These are phyloP conservation scores for Drosophila borborema DNA, from an alignment of 2,888 invertebrate species.

Conservation along the genomic window DNA sequence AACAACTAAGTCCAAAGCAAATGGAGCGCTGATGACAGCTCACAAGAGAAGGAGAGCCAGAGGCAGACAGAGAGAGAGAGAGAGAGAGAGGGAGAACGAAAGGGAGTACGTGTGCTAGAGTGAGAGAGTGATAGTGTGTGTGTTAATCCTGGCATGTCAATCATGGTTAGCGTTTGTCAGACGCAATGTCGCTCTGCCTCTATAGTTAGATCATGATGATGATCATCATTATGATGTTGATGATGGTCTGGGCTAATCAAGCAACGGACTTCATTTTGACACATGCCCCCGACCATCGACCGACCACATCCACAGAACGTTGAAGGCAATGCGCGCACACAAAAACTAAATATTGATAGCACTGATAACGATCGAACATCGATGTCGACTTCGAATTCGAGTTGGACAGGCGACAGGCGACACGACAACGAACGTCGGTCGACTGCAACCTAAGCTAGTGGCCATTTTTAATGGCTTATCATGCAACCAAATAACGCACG, in stretches of 20 bases:
- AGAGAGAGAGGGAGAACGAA: not conserved
- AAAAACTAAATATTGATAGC: conserved; percentile 72
- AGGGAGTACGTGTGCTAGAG: conserved; percentile 11
- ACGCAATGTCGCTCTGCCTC: conserved; percentile 52
- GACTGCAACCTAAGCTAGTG: conserved; percentile 62
- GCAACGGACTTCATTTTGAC: conserved; percentile 72
- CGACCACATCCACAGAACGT: not conserved
- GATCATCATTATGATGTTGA: conserved; percentile 7
- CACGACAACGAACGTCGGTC: conserved; percentile 28
- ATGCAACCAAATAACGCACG: conserved; percentile 53
- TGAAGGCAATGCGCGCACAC: conserved; percentile 50
- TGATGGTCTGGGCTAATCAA: conserved; percentile 16
- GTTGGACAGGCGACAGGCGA: conserved; percentile 14
- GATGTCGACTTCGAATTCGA: conserved; percentile 17
- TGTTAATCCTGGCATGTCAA: conserved; percentile 75
- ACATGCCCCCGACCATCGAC: conserved; percentile 46
- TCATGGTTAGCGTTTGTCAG: conserved; percentile 59
- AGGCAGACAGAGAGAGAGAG: too few species aligned
- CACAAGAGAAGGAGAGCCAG: not conserved
- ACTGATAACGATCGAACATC: conserved; percentile 66
- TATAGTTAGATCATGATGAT: conserved; percentile 7
- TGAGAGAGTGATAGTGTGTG: conserved; percentile 28
- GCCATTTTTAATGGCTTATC: conserved; percentile 79
- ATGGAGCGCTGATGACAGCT: conserved; percentile 50
- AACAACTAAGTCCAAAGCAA: conserved; percentile 70